Evolutionary conservation across 2,113 vertebrate species (phyloP).

Genomic region (Melospiza melodia): DNA sequence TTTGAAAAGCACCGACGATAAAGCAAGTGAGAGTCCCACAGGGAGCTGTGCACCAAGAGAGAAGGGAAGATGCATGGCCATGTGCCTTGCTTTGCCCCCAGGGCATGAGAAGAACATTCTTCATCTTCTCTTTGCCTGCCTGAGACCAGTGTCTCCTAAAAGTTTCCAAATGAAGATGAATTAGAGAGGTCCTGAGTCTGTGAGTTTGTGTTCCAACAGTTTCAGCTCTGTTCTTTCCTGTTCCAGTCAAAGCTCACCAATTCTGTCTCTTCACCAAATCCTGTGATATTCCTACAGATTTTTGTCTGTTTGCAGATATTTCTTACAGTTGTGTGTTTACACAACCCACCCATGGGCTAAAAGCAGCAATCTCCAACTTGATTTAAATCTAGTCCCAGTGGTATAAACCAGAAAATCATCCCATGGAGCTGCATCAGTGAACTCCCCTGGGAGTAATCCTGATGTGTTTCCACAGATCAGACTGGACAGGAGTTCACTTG

Average conservation of each 20-base stretch:
- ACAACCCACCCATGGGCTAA: accelerated
- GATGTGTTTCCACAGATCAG: not conserved
- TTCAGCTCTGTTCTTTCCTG: not conserved
- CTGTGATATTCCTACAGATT: not conserved
- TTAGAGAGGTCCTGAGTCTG: not conserved
- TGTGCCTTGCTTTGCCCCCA: not conserved
- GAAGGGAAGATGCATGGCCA: not conserved
- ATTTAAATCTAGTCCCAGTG: not conserved
- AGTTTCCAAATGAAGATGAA: not conserved
- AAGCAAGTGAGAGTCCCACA: not conserved
- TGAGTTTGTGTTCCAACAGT: not conserved
- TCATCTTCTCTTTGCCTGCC: not conserved
- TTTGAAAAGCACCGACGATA: not conserved
- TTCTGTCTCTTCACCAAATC: not conserved
- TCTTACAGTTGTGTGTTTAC: not conserved
- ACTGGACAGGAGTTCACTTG: not conserved
- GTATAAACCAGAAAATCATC: not conserved
- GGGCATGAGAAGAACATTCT: not conserved
- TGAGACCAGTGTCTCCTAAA: not conserved
- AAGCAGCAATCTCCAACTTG: not conserved
- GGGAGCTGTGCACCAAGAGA: not conserved
- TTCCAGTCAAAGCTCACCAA: not conserved
- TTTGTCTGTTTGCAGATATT: not conserved
- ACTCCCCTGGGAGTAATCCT: accelerated
- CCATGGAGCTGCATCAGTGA: not conserved